These are phyloP conservation scores for Philopotamus ludificatus DNA, from an alignment of 1,140 invertebrate genomes.

Conservation along the genomic window DNA sequence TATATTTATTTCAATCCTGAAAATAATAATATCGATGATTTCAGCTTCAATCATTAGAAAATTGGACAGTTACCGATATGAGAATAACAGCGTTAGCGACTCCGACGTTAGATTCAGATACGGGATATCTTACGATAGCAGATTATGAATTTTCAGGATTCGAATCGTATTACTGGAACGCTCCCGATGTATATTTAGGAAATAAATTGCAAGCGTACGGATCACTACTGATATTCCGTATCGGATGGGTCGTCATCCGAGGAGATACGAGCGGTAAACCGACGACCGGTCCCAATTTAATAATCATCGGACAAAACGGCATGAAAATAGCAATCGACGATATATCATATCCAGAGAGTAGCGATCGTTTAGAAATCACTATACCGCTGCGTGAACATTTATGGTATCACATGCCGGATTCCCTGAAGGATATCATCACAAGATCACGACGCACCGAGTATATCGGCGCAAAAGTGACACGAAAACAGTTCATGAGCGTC, in stretches of 20 bases:
- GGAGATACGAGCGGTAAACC: constrained; percentile 86
- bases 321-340: constrained; percentile 72
- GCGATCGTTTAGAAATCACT: constrained; percentile 60
- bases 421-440: constrained; percentile 61
- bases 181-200: constrained; percentile 72
- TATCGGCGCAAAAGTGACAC: constrained; percentile 63
- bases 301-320: constrained; percentile 75
- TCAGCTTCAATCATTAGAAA: constrained; percentile 60
- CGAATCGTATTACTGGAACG: constrained; percentile 86
- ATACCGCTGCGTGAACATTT: constrained; percentile 66
- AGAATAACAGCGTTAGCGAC: constrained; percentile 54
- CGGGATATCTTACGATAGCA: constrained; percentile 59
- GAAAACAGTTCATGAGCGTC: constrained; percentile 79
- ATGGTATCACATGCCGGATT: constrained; percentile 72
- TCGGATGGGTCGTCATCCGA: constrained; percentile 83
- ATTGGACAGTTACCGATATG: constrained; percentile 66
- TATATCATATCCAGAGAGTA: constrained; percentile 56
- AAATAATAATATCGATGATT: constrained; percentile 31
- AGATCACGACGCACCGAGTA: constrained; percentile 59
- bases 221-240: constrained; percentile 70
- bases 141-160: constrained; percentile 67
- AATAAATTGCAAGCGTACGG: constrained; percentile 83
- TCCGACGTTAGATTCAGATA: constrained; percentile 57
- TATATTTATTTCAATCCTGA: not conserved
- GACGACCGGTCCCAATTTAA: constrained; percentile 80